A percentile compares a stretch with the other conserved stretches of the same genome.
Evolutionary conservation across 2,888 invertebrate species (phyloP).

Genomic region (Pomacea canaliculata): DNA sequence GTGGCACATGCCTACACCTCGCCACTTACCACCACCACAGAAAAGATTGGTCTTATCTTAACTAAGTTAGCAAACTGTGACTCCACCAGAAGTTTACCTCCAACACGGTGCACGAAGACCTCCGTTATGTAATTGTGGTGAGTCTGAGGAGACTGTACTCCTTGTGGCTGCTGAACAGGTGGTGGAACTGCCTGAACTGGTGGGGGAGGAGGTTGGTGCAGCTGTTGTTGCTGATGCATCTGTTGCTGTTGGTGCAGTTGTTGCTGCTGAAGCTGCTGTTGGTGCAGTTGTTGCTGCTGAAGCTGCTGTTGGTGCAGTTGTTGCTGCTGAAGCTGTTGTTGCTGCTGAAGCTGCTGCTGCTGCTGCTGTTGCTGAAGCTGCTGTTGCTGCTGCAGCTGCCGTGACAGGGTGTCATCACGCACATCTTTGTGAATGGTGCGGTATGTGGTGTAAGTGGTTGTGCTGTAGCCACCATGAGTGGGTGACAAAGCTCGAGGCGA

Average conservation of each 20-base stretch:
- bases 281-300: conserved; percentile 8
- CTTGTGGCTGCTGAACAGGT: conserved; percentile 19
- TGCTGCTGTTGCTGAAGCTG: conserved; percentile 10
- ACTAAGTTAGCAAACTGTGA: no score
- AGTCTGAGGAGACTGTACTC: conserved; percentile 37
- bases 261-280: background rate
- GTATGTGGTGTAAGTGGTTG: conserved; percentile 51
- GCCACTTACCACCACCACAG: no score
- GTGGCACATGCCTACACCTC: no score
- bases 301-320: background rate
- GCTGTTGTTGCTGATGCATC: conserved; percentile 6
- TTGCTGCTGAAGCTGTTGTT: conserved; percentile 18
- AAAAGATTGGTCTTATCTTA: no score
- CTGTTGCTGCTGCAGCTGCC: conserved; percentile 20
- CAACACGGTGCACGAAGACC: conserved; percentile 56
- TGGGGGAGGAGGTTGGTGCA: background rate
- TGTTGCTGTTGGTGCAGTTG: conserved; percentile 1
- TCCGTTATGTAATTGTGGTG: conserved; percentile 63
- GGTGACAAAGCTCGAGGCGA: conserved; percentile 42
- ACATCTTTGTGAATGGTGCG: conserved; percentile 44
- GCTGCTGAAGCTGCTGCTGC: background rate
- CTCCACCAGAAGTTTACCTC: conserved; percentile 34
- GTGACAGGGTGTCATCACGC: conserved; percentile 27
- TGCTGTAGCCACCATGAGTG: conserved; percentile 33
- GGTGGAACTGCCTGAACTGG: conserved; percentile 29